Base-by-base conservation (phyloP, 23 tunicate species). In the Diplosoma virens region DNA sequence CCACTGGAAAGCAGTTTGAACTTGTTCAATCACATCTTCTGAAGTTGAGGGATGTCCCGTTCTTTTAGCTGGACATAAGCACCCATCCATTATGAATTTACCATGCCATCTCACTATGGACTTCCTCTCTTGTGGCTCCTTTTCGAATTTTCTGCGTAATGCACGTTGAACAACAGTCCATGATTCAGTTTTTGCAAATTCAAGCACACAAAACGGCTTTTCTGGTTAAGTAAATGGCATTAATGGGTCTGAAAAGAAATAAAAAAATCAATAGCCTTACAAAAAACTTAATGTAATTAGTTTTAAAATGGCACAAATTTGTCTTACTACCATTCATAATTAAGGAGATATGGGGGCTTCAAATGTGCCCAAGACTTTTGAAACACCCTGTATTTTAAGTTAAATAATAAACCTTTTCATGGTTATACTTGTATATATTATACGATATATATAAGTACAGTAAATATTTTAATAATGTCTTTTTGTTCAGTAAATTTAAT, bases 321-420 rank as follows among this genome's bases (percentile, higher is more conserved):
- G 21, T 37, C 74, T 67, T 67, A 35, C 28, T 67, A 67, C 74
- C 52, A 67, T 35, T 67, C 74, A 16, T 67, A 67, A 28, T 37
- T 37, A 35, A 67, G 24, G 3, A 67, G 74, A 35, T 67, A 67
- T 35, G 74, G 52, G 52, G 74, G 36, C 74, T 67, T 67, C 50
- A 67, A 34, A 67, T 67, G 74, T 67, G 74, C 74, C 74, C 50
- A 36, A 61, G 69, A 61, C 69, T 61, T 61, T 61, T 61, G 69
- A 35, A 61, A 14, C 9, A 41, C 14, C 50, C n/a, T n/a, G n/a
- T n/a, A n/a, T n/a, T n/a, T n/a, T n/a, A n/a, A n/a, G n/a, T n/a
- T n/a, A n/a, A n/a, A n/a, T n/a, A n/a, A n/a, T n/a, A n/a, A n/a
- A n/a, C n/a, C n/a, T n/a, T n/a, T n/a, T n/a, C n/a, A n/a, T n/a